phyloP scores from a whole-genome alignment of 1,140 invertebrate genomes.

The Drosophila albomicans region DNA sequence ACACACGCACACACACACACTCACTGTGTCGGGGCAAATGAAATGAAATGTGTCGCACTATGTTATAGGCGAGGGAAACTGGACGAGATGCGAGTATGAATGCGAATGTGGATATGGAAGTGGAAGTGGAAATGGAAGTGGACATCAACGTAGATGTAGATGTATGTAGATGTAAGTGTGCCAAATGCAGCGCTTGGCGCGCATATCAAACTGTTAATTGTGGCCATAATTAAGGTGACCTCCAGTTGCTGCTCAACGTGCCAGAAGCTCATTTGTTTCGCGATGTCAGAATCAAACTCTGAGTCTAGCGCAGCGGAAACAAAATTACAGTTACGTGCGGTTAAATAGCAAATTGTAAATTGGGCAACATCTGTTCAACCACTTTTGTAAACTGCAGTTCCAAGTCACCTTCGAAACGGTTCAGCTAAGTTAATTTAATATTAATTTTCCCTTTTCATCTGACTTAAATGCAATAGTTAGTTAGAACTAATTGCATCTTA shows the following conservation, averaged over 20 bases:
- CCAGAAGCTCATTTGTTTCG: slow-evolving; percentile 71
- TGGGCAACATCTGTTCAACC: no score
- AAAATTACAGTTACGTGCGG: neutral
- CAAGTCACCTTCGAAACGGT: no score
- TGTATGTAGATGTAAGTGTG: slow-evolving; percentile 18
- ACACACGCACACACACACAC: slow-evolving; percentile 34
- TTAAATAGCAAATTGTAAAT: no score
- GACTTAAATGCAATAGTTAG: no score
- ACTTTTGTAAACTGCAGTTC: no score
- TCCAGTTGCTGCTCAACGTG: slow-evolving; percentile 44
- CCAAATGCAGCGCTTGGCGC: slow-evolving; percentile 30
- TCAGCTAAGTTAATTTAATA: no score
- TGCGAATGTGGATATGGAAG: no score
- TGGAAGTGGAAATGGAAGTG: no score
- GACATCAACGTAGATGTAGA: no score
- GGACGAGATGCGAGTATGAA: neutral
- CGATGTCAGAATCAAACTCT: neutral
- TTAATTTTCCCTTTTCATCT: no score
- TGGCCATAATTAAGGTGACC: slow-evolving; percentile 81
- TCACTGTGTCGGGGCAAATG: slow-evolving; percentile 58
- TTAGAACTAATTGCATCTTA: no score
- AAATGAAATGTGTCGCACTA: slow-evolving; percentile 68
- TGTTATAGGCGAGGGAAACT: neutral
- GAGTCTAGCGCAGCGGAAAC: neutral
- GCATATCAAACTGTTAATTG: slow-evolving; percentile 74